A percentile compares a stretch with the other conserved stretches of the same genome.
Evolutionary conservation across 1,140 invertebrate genomes (phyloP).

Genomic region (Drosophila sturtevanti): DNA sequence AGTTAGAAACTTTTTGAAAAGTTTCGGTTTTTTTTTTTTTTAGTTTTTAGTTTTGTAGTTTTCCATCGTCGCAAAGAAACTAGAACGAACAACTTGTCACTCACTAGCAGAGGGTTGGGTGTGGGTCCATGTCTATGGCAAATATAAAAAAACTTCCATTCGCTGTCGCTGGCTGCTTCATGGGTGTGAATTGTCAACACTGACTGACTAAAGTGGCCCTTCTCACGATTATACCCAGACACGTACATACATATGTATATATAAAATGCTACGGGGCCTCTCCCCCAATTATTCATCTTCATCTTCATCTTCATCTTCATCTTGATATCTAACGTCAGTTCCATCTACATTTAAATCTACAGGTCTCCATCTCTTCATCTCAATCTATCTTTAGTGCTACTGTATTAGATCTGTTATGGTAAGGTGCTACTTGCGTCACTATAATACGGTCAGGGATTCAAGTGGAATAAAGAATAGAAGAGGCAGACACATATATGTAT

Average conservation of each 20-base stretch:
- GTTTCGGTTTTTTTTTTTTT: neutral
- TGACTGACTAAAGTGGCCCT: conserved; percentile 19
- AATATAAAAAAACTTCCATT: conserved; percentile 50
- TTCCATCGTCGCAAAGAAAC: conserved; percentile 46
- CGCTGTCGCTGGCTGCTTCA: neutral
- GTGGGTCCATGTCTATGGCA: neutral
- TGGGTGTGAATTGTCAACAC: conserved; percentile 50
- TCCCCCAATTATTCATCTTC: conserved; percentile 1
- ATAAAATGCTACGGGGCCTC: neutral
- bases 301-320: neutral
- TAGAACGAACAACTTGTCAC: conserved; percentile 36
- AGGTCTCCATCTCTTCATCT: neutral
- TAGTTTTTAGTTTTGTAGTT: conserved; percentile 60
- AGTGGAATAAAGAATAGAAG: neutral
- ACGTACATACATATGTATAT: neutral
- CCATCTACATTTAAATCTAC: too few species aligned
- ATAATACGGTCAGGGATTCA: neutral
- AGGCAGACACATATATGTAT: neutral
- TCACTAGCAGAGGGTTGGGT: neutral
- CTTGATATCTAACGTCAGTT: neutral
- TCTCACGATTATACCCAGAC: conserved; percentile 33
- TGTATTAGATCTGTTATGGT: conserved; percentile 18
- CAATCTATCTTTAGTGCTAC: too few species aligned
- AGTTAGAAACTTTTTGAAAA: conserved; percentile 24
- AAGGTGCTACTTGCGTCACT: conserved; percentile 64